Conservation (phyloP, 2,888 invertebrate species). For the Junonia oenone region DNA sequence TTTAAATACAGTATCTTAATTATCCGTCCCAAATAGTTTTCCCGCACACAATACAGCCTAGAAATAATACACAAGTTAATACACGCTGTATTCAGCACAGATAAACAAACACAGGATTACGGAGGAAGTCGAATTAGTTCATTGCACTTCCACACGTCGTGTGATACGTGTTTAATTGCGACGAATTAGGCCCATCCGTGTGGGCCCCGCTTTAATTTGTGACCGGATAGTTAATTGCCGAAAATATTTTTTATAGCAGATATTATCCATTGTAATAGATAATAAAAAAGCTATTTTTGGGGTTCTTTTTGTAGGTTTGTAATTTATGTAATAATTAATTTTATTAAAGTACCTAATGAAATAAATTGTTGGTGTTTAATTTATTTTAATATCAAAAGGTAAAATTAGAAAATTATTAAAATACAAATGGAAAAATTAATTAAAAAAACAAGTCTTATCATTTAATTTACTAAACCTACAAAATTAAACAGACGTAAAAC, state of each 20-base stretch:
- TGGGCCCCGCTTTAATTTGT: conserved; percentile 11
- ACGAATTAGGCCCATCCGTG: conserved; percentile 48
- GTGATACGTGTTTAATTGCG: conserved; percentile 60
- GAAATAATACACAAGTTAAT: not conserved
- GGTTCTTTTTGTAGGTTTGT: too few species aligned
- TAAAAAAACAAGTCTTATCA: too few species aligned
- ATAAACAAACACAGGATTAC: conserved; percentile 27
- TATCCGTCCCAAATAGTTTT: not conserved
- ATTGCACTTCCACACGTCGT: conserved; percentile 60
- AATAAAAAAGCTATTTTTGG: not conserved
- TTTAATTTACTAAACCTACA: too few species aligned
- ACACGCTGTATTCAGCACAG: conserved; percentile 4
- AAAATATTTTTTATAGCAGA: not conserved
- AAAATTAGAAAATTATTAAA: too few species aligned
- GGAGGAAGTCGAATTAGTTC: conserved; percentile 52
- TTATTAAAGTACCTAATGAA: too few species aligned
- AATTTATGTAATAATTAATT: too few species aligned
- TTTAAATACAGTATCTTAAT: too few species aligned
- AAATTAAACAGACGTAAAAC: not conserved
- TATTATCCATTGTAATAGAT: not conserved
- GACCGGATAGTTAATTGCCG: conserved; percentile 2
- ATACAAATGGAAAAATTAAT: too few species aligned
- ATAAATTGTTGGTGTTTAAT: too few species aligned
- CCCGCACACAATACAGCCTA: not conserved
- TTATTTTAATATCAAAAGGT: too few species aligned